Percentiles rank a stretch among this genome's conserved stretches.
phyloP scores from a whole-genome alignment of 1,140 invertebrate species.

The Zaprionus gabonicus region DNA sequence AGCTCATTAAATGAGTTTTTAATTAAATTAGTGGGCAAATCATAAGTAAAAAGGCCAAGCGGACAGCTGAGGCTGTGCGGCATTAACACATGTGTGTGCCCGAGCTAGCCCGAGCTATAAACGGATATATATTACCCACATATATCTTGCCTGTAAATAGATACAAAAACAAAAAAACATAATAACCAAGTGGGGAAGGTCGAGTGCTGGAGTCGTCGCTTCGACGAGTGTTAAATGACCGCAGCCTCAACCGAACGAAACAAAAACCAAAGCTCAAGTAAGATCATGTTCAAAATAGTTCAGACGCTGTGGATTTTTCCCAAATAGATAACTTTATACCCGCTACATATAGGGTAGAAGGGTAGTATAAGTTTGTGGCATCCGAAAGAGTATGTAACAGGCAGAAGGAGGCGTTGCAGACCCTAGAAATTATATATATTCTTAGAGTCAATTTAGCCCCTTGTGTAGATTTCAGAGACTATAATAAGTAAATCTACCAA shows the following conservation, averaged over 20 bases:
- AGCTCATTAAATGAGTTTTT: constrained; percentile 49
- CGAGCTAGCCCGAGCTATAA: constrained; percentile 27
- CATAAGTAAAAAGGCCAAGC: constrained; percentile 68
- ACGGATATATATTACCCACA: constrained; percentile 56
- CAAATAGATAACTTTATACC: no score
- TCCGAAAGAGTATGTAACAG: no score
- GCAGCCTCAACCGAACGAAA: constrained; percentile 41
- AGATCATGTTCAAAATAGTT: constrained; percentile 14
- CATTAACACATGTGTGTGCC: constrained; percentile 20
- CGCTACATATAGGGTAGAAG: no score
- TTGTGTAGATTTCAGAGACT: no score
- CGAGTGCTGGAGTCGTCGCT: constrained; percentile 60
- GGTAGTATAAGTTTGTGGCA: no score
- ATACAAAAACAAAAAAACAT: constrained; percentile 37
- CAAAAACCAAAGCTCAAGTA: constrained; percentile 38
- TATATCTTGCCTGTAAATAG: constrained; percentile 32
- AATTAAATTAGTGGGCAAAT: constrained; percentile 59
- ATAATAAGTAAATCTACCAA: no score
- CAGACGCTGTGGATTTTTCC: constrained; percentile 5
- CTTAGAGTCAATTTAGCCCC: no score
- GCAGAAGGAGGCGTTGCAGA: no score
- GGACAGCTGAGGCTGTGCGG: constrained; percentile 22
- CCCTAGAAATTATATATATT: no score
- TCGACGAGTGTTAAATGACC: constrained; percentile 61
- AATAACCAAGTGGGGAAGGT: constrained; percentile 63